Evolutionary conservation across 2,797 vertebrate genomes (phyloP), one percentile per base, ranked within the genome.

Genomic region (Poecilia wingei): DNA sequence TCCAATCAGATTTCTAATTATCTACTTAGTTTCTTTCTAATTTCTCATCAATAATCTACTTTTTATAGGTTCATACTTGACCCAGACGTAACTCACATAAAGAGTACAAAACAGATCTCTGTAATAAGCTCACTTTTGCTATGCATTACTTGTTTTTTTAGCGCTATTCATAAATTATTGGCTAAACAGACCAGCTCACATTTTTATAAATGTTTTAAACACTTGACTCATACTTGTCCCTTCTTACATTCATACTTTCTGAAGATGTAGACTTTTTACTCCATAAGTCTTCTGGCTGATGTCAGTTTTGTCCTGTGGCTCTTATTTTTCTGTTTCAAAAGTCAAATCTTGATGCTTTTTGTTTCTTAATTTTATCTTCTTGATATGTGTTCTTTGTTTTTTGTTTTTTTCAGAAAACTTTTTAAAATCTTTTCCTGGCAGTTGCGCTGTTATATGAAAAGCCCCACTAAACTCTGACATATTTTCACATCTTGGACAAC

Each of bases 401-500:
- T 4, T 49, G 4, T 3, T 33, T 3, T 33, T 10, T 53, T 25
- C 3, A 25, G 7, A 53, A 53, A 22, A 53, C 20, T 9, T 53
- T 53, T 53, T 53, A 8, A 49, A 28, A 18, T 47, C 9, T 51
- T 51, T 18, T 72, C 18, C 18, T 68, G 64, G 64, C 33, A 39
- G 20, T 22, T 39, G 22, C 3, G 4, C 36, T 2, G 18, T 41
- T 41, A 20, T 49, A 69, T 72, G 41, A 70, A 75, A 72, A 41
- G 6, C 14, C n/a, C 1, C 9, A 49, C 49, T 45, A 33, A 47
- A 73, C 74, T 43, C 18, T 16, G 16, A 59, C 75, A 57, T 41
- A 71, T 75, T 77, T 80, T 80, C 33, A 61, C 64, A 28, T 71
- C 77, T 53, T 77, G 3, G 36, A 85, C 78, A n/a, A 3, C 13